phyloP scores from a whole-genome alignment of 92 coral and sea anemone species.

The Metridium senile region DNA sequence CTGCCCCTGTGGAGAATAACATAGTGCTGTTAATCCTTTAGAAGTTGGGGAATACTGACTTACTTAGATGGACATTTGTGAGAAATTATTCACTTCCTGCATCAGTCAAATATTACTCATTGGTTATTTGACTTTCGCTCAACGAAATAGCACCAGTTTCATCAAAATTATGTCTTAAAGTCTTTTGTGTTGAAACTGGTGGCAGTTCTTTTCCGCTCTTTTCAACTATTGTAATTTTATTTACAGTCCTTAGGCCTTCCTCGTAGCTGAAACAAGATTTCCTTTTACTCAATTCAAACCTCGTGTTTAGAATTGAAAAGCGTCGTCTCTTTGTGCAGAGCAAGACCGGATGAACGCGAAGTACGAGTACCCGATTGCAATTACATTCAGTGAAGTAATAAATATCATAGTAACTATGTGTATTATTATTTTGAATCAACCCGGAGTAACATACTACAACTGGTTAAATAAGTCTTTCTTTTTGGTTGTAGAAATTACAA shows the following conservation, averaged over 20 bases:
- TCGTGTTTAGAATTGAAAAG: neutral
- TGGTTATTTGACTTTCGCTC: conserved; percentile 6
- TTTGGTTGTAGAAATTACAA: too few species aligned
- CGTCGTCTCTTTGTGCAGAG: too few species aligned
- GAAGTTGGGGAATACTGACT: neutral
- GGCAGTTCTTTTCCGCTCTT: conserved; percentile 11
- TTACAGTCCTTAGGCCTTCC: neutral
- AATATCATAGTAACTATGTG: too few species aligned
- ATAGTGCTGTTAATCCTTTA: neutral
- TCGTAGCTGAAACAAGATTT: neutral
- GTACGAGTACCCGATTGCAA: too few species aligned
- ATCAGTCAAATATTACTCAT: neutral
- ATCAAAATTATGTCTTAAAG: neutral
- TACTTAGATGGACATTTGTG: neutral
- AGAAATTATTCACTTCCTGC: neutral
- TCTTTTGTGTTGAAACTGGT: conserved; percentile 16
- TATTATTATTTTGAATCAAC: too few species aligned
- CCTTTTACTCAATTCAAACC: too few species aligned
- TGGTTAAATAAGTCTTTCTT: too few species aligned
- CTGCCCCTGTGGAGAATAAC: neutral
- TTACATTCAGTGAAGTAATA: too few species aligned
- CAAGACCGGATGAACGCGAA: too few species aligned
- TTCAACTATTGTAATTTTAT: neutral
- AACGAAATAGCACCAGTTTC: neutral
- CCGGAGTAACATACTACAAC: too few species aligned